Conservation (phyloP, 2,113 vertebrate species). For the Cynocephalus volans region DNA sequence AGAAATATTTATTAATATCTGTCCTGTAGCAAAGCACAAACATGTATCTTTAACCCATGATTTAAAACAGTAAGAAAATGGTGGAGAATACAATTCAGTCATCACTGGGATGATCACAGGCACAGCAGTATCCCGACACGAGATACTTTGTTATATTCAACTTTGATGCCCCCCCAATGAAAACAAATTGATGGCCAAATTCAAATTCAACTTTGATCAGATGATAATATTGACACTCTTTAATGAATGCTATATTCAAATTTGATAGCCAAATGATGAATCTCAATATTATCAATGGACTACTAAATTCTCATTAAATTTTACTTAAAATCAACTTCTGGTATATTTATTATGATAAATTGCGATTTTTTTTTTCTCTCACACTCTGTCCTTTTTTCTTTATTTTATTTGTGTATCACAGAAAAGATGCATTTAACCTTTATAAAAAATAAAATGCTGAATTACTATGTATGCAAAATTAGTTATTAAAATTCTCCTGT, state of each 20-base stretch:
- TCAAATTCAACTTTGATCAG: constrained; percentile 19
- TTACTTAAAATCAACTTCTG: constrained; percentile 16
- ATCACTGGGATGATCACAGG: background rate
- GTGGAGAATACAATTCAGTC: background rate
- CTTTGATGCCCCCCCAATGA: background rate
- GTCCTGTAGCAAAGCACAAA: background rate
- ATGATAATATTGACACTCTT: background rate
- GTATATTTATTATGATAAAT: background rate
- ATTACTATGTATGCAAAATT: background rate
- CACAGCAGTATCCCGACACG: background rate
- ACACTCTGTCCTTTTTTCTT: background rate
- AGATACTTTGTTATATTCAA: background rate
- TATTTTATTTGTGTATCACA: constrained; percentile 13
- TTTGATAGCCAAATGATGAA: background rate
- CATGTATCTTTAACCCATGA: background rate
- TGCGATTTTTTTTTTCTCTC: background rate
- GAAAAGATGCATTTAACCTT: background rate
- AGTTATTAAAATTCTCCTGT: background rate
- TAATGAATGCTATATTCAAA: background rate
- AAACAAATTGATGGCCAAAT: background rate
- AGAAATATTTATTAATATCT: background rate
- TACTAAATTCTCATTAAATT: constrained; percentile 37
- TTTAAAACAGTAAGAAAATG: constrained; percentile 8
- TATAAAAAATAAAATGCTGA: background rate
- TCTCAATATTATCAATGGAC: background rate